Conservation (phyloP, 2,888 invertebrate genomes). For the Mythimna impura region DNA sequence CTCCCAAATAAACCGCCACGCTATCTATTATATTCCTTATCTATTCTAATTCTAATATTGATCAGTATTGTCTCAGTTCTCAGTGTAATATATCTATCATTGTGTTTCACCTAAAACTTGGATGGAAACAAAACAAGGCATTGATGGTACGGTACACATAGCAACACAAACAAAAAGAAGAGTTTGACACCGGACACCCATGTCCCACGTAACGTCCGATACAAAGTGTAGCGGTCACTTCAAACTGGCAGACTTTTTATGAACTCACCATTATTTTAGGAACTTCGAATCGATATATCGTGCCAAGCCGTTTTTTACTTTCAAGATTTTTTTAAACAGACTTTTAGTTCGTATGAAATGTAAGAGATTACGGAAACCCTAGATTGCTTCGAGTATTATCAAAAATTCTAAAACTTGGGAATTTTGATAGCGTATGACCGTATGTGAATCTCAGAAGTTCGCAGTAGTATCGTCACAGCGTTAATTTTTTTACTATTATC, state of each 20-base stretch:
- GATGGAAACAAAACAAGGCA: constrained; percentile 46
- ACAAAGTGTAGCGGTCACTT: constrained; percentile 25
- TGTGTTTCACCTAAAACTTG: constrained; percentile 32
- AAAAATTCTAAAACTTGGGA: not conserved
- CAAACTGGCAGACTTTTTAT: constrained; percentile 16
- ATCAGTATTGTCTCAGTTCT: not conserved
- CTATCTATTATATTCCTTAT: not conserved
- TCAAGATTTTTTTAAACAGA: not conserved
- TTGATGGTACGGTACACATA: constrained; percentile 34
- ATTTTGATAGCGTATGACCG: not conserved
- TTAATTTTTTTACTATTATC: too few relatives aligned
- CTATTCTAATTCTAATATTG: too few relatives aligned
- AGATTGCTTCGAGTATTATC: too few relatives aligned
- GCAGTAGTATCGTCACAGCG: too few relatives aligned
- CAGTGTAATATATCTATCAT: constrained; percentile 15
- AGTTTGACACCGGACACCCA: constrained; percentile 41
- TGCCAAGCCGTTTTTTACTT: not conserved
- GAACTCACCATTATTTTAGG: not conserved
- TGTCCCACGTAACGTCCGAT: constrained; percentile 35
- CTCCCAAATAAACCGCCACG: not conserved
- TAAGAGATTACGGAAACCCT: not conserved
- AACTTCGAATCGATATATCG: not conserved
- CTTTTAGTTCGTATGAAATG: not conserved
- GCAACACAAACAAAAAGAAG: constrained; percentile 41
- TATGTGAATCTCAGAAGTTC: too few relatives aligned